phyloP scores from a whole-genome alignment of 2,113 vertebrate genomes.

The Chinchilla lanigera region DNA sequence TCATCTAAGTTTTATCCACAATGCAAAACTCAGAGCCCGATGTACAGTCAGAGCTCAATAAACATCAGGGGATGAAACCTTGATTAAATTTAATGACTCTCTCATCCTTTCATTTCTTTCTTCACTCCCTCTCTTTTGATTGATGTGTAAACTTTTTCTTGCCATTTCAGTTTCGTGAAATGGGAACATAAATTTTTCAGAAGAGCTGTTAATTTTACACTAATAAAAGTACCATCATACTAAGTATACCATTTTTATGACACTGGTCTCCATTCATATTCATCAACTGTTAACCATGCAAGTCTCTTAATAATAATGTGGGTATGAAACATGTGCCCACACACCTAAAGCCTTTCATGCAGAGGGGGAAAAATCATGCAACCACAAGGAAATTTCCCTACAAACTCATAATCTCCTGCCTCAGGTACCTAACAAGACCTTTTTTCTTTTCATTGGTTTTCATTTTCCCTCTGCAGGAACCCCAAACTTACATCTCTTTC shows the following conservation, averaged over 20 bases:
- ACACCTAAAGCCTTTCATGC: neutral
- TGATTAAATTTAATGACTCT: neutral
- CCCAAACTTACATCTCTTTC: neutral
- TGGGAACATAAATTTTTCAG: conserved; percentile 8
- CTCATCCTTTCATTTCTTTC: neutral
- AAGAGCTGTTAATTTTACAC: neutral
- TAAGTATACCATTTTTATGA: conserved; percentile 7
- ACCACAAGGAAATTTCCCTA: neutral
- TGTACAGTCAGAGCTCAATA: neutral
- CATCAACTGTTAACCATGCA: neutral
- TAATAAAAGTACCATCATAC: neutral
- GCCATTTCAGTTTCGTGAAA: conserved; percentile 29
- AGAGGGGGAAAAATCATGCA: neutral
- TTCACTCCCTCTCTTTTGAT: neutral
- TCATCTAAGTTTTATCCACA: neutral
- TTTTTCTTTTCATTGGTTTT: neutral
- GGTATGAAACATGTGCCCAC: neutral
- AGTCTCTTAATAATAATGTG: neutral
- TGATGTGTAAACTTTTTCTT: neutral
- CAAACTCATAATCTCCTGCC: neutral
- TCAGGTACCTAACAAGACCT: neutral
- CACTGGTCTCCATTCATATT: neutral
- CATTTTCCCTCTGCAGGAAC: neutral
- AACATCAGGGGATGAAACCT: neutral
- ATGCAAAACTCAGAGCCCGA: neutral